Evolutionary conservation across 2,113 vertebrate genomes (phyloP).

Genomic region (Eolophus roseicapilla): DNA sequence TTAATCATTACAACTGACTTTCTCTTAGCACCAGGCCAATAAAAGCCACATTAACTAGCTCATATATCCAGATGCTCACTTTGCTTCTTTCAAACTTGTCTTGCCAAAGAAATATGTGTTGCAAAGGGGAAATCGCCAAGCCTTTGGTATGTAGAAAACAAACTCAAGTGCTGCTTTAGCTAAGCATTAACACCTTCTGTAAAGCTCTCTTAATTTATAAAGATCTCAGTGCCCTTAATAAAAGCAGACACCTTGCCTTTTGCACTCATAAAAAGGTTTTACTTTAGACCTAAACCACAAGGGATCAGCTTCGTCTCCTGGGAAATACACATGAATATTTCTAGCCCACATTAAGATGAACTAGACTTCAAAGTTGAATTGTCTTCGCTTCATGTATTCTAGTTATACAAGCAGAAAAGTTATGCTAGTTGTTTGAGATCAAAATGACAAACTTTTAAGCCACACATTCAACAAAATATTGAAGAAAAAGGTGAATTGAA

Average conservation of each 20-base stretch:
- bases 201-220: neutral
- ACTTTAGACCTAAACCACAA: neutral
- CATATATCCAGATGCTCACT: neutral
- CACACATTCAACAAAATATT: neutral
- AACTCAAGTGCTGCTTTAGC: neutral
- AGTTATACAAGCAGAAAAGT: neutral
- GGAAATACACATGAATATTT: neutral
- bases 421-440: neutral
- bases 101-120: neutral
- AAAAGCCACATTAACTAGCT: neutral
- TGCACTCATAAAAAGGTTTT: neutral
- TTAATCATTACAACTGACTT: neutral
- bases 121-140: neutral
- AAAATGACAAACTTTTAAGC: neutral
- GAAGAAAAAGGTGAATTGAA: neutral
- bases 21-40: neutral
- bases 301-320: neutral
- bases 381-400: neutral
- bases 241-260: neutral
- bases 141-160: neutral
- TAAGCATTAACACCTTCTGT: neutral
- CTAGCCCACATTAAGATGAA: neutral
- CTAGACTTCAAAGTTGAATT: neutral
- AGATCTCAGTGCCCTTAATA: neutral
- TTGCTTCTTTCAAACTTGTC: neutral